These are phyloP conservation scores for Ophioninae sp. DNA, from an alignment of 2,888 invertebrate species.

Conservation along the genomic window DNA sequence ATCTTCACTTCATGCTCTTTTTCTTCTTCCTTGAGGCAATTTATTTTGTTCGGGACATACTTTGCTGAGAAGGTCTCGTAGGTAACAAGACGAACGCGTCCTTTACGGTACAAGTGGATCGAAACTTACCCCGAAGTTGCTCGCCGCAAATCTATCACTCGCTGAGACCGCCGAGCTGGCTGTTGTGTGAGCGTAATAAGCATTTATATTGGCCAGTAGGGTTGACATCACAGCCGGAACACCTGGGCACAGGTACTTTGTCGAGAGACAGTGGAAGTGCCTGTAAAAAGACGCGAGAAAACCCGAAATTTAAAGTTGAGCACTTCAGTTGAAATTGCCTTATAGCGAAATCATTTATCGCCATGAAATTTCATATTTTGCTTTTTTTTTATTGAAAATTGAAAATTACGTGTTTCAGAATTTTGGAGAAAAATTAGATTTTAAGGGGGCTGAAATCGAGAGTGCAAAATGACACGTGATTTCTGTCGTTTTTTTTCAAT, in stretches of 20 bases:
- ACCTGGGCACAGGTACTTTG: constrained; percentile 99
- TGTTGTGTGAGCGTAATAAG: constrained; percentile 99
- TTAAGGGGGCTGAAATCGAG: too few relatives aligned
- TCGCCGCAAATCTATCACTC: constrained; percentile 99
- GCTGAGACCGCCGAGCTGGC: constrained; percentile 99
- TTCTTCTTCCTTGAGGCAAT: not conserved
- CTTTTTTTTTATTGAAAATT: too few relatives aligned
- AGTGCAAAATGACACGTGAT: too few relatives aligned
- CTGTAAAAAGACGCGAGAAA: constrained; percentile 82
- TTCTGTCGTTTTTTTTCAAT: too few relatives aligned
- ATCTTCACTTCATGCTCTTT: not conserved
- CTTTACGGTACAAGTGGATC: constrained; percentile 31
- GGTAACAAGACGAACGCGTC: constrained; percentile 16
- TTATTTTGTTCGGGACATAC: constrained; percentile 3
- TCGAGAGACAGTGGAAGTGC: constrained; percentile 99
- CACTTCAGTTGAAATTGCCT: too few relatives aligned
- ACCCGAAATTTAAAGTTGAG: not conserved
- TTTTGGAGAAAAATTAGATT: too few relatives aligned
- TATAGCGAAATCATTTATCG: too few relatives aligned
- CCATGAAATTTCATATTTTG: too few relatives aligned
- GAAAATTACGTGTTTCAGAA: too few relatives aligned
- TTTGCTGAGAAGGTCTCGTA: constrained; percentile 10
- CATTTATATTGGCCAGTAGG: constrained; percentile 99
- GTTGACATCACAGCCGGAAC: constrained; percentile 99
- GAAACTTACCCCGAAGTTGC: constrained; percentile 97